Percentiles rank a stretch among this genome's conserved stretches.
phyloP scores from a whole-genome alignment of 1,140 invertebrate species.

The Lutraria rhynchaena region DNA sequence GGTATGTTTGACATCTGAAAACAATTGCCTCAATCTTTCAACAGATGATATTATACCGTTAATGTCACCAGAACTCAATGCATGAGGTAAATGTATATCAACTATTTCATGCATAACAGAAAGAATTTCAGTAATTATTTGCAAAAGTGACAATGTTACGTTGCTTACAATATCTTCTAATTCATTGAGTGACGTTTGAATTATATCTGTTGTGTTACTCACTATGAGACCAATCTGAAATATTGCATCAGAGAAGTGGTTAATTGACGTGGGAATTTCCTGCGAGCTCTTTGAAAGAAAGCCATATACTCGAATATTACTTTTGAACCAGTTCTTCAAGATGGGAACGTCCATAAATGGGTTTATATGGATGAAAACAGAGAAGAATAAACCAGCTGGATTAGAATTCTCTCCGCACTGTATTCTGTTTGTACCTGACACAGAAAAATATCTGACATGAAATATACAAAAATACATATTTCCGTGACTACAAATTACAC shows the following conservation, averaged over 20 bases:
- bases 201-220: neutral
- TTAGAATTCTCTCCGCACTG: constrained; percentile 46
- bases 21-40: neutral
- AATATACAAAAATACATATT: no score
- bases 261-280: neutral
- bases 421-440: constrained; percentile 8
- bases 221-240: neutral
- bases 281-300: constrained; percentile 7
- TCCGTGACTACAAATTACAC: no score
- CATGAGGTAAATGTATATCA: neutral
- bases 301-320: neutral
- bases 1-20: neutral
- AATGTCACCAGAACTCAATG: neutral
- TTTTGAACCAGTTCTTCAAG: constrained; percentile 4
- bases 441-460: neutral
- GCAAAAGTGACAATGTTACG: neutral
- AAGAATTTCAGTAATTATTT: neutral
- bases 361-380: constrained; percentile 14
- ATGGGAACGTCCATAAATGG: constrained; percentile 39
- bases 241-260: neutral
- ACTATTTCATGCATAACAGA: neutral
- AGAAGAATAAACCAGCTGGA: constrained; percentile 47
- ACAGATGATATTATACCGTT: neutral
- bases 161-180: neutral
- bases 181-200: neutral